phyloP scores from a whole-genome alignment of 2,888 invertebrate species.

The Cristatella mucedo region DNA sequence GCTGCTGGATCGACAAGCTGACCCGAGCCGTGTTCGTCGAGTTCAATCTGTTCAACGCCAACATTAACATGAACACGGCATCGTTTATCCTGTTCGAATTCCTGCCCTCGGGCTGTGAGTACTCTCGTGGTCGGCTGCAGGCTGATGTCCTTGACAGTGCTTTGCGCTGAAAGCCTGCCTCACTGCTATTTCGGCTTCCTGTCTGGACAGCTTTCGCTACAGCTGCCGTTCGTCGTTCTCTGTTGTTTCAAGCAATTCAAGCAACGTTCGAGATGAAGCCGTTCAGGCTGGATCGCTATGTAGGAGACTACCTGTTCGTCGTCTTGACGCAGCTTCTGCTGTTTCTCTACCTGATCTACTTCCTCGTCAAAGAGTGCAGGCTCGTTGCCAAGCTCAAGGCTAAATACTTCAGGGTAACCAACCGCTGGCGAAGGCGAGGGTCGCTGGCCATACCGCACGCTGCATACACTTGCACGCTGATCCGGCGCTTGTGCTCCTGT shows the following conservation, averaged over 20 bases:
- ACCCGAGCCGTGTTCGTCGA: conserved; percentile 16
- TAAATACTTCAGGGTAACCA: conserved; percentile 16
- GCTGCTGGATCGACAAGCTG: conserved; percentile 15
- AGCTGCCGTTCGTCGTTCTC: too few relatives aligned
- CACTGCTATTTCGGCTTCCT: too few relatives aligned
- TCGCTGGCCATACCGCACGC: too few relatives aligned
- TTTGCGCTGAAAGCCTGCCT: too few relatives aligned
- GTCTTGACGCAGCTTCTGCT: conserved; percentile 19
- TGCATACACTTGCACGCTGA: too few relatives aligned
- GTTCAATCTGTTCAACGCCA: conserved; percentile 15
- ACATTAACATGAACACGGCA: conserved; percentile 13
- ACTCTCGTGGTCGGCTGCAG: not conserved
- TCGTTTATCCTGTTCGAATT: conserved; percentile 14
- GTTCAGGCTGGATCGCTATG: conserved; percentile 14
- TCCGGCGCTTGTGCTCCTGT: too few relatives aligned
- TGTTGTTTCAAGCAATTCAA: too few relatives aligned
- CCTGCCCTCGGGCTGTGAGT: conserved; percentile 12
- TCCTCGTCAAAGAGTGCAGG: conserved; percentile 15
- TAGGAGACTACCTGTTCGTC: conserved; percentile 14
- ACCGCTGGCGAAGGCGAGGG: too few relatives aligned
- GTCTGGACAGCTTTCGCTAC: too few relatives aligned
- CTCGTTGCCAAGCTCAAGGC: conserved; percentile 14
- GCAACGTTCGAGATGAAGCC: too few relatives aligned
- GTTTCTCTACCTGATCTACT: conserved; percentile 22
- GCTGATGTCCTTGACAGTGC: too few relatives aligned